Evolutionary conservation across 1,140 invertebrate species (phyloP).

Genomic region (Drosophila repleta): DNA sequence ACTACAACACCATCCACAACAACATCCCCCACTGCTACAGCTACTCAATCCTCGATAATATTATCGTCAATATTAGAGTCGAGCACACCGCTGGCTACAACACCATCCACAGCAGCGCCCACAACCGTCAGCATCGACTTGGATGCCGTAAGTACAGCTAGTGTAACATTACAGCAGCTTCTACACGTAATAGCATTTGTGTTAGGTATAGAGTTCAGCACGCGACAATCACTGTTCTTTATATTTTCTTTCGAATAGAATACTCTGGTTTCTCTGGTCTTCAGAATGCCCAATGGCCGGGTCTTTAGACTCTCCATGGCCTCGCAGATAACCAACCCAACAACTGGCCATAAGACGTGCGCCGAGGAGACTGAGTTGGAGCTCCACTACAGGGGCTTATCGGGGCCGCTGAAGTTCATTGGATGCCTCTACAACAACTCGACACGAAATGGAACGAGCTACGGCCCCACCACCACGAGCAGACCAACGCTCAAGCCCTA

Average conservation of each 20-base stretch:
- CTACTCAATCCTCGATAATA: too few species aligned
- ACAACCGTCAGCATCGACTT: slow-evolving; percentile 2
- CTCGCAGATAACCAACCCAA: slow-evolving; percentile 11
- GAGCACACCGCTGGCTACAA: not conserved
- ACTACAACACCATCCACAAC: not conserved
- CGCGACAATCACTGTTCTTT: not conserved
- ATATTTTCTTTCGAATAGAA: slow-evolving; percentile 8
- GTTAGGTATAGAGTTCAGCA: not conserved
- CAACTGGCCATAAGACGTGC: slow-evolving; percentile 17
- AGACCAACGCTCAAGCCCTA: not conserved
- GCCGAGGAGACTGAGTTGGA: slow-evolving; percentile 2
- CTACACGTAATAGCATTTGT: not conserved
- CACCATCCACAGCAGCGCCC: not conserved
- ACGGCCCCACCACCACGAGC: not conserved
- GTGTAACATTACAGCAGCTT: slow-evolving; percentile 13
- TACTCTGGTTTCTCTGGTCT: slow-evolving; percentile 11
- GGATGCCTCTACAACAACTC: slow-evolving; percentile 20
- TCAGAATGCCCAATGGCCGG: slow-evolving; percentile 9
- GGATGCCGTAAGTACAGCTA: slow-evolving; percentile 13
- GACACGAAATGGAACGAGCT: not conserved
- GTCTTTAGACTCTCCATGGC: slow-evolving; percentile 2
- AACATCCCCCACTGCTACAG: too few species aligned
- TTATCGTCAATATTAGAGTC: not conserved
- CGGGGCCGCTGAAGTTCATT: not conserved
- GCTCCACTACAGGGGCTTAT: not conserved